Evolutionary conservation across 2,113 vertebrate species (phyloP).

Genomic region (Choloepus hoffmanni): DNA sequence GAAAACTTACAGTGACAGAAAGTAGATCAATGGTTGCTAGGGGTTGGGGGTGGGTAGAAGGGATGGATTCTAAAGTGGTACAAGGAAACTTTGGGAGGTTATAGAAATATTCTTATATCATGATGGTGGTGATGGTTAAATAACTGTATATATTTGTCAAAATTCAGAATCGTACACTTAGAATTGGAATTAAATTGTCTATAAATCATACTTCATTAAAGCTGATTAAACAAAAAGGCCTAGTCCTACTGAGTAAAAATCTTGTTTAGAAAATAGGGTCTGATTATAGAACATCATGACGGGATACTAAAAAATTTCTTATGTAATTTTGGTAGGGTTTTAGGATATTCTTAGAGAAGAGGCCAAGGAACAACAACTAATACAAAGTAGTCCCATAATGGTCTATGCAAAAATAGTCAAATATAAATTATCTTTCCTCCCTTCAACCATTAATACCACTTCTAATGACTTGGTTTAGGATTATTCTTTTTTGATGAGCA

Average conservation of each 20-base stretch:
- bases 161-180: background rate
- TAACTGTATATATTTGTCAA: background rate
- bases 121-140: background rate
- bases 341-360: conserved; percentile 18
- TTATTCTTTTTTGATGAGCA: conserved; percentile 24
- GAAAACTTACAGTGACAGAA: background rate
- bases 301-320: background rate
- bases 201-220: background rate
- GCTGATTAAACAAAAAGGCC: background rate
- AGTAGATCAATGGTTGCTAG: background rate
- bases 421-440: background rate
- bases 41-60: background rate
- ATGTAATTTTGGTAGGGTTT: background rate
- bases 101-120: background rate
- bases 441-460: background rate
- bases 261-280: background rate
- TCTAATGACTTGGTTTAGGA: background rate
- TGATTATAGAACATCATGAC: background rate
- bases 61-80: background rate
- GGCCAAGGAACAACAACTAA: background rate
- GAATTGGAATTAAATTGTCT: background rate
- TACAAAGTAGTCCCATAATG: background rate
- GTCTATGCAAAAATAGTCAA: background rate
- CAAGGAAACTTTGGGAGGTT: background rate
- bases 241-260: background rate